A percentile compares a stretch with the other conserved stretches of the same genome.
phyloP scores from a whole-genome alignment of 2,797 vertebrate species.

The Mastacembelus armatus region DNA sequence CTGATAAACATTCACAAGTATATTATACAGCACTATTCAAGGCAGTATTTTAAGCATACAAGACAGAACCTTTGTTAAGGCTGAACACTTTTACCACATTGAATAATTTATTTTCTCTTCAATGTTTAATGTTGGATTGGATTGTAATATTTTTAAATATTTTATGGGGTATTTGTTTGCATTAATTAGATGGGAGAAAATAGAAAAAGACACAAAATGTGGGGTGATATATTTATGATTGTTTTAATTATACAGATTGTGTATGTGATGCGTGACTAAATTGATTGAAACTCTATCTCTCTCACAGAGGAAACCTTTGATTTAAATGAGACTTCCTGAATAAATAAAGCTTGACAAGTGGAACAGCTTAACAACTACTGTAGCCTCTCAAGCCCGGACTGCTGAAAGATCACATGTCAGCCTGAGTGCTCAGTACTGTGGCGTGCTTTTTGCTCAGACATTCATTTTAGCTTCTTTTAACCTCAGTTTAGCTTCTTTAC shows the following conservation, averaged over 20 bases:
- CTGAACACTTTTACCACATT: too few species aligned
- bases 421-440: slow-evolving; percentile 1
- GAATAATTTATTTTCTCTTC: neutral
- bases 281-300: neutral
- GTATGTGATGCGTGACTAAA: slow-evolving; percentile 1
- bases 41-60: neutral
- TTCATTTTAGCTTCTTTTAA: neutral
- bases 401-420: slow-evolving; percentile 17
- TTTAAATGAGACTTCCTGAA: slow-evolving; percentile 29
- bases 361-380: slow-evolving; percentile 31
- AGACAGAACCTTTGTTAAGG: too few species aligned
- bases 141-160: neutral
- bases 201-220: neutral
- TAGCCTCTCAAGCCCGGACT: slow-evolving; percentile 18
- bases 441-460: neutral
- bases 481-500: neutral
- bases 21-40: neutral
- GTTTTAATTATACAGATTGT: neutral
- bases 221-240: neutral
- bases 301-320: slow-evolving; percentile 12
- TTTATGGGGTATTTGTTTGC: neutral
- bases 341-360: slow-evolving; percentile 45
- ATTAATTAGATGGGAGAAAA: neutral
- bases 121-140: neutral
- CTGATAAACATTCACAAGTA: slow-evolving; percentile 6